Evolutionary conservation across 2,797 vertebrate genomes (phyloP), one percentile per base, ranked within the genome.

Genomic region (Thripadectes ignobilis): DNA sequence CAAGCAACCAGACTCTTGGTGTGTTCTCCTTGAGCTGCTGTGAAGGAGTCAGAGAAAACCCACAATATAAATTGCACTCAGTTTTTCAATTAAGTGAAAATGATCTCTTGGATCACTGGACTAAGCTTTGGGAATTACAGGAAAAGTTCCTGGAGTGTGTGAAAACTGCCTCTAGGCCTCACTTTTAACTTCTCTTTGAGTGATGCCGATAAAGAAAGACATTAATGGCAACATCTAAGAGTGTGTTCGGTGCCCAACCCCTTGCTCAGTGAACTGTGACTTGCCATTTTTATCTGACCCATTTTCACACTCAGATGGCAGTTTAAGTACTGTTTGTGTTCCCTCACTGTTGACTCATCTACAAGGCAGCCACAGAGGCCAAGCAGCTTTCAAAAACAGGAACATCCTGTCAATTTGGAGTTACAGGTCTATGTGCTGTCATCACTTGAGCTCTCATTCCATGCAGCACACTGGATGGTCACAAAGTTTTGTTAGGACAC

Each of bases 251-350:
- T 26, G 63, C 73, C 51, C 46, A 82, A 65, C 29, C 34, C 71
- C 63, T 77, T 10, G 2, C 49, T 71, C 75, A 80, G 20, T 20
- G 19, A 91, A 62, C 45, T 82, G 32, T 20, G 38, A 82, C 48
- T 76, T 51, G 66, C n/a, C 76, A 39, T 34, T 92, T 93, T 78
- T 67, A 78, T 63, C 48, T 89, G 78, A 93, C 75, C 72, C 41
- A 77, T 71, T 85, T 94, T 92, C 75, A 85, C 65, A 87, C 34
- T 65, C 73, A 19, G 49, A 61, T 39, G 61, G 58, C 45, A 82
- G 39, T 43, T 57, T 59, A 96, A 93, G 57, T 73, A 85, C 32
- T 92, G 82, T 76, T 94, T 94, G 67, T 65, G 52, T 41, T 93
- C 63, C 48, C 52, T 55, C 34, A 10, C 41, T 57, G 59, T 84